These are phyloP conservation scores for Tragelaphus strepsiceros DNA, from an alignment of 2,113 vertebrate genomes.

Conservation along the genomic window DNA sequence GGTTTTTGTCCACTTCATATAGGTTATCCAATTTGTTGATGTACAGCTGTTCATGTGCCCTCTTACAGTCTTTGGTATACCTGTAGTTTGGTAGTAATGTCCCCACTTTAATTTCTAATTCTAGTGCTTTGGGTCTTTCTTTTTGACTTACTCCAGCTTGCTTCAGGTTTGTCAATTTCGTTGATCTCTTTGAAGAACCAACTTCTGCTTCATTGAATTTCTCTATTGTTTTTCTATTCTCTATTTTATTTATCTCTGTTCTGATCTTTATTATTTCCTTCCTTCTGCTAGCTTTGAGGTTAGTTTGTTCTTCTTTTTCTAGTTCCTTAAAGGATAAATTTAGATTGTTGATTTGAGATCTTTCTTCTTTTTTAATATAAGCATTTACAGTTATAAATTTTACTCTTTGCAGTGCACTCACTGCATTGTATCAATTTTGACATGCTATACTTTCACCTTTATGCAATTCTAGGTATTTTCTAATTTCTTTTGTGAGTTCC, in stretches of 20 bases:
- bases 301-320: constrained; percentile 61
- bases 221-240: constrained; percentile 56
- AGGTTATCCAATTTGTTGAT: not conserved
- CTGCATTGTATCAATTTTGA: not conserved
- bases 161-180: not conserved
- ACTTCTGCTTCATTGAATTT: constrained; percentile 25
- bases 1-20: not conserved
- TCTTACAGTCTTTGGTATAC: not conserved
- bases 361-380: constrained; percentile 34
- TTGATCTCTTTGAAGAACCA: constrained; percentile 11
- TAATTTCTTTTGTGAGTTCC: not conserved
- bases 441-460: not conserved
- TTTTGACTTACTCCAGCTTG: constrained; percentile 2
- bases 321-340: constrained; percentile 60
- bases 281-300: constrained; percentile 26
- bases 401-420: not conserved
- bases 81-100: not conserved
- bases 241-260: constrained; percentile 42
- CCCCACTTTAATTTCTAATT: constrained; percentile 21
- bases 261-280: constrained; percentile 51
- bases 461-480: not conserved
- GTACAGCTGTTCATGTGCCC: not conserved
- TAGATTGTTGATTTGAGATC: constrained; percentile 43
- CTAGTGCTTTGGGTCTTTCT: not conserved
- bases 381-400: not conserved